These are phyloP conservation scores for Belgica antarctica DNA, from an alignment of 2,888 invertebrate species.

Conservation along the genomic window DNA sequence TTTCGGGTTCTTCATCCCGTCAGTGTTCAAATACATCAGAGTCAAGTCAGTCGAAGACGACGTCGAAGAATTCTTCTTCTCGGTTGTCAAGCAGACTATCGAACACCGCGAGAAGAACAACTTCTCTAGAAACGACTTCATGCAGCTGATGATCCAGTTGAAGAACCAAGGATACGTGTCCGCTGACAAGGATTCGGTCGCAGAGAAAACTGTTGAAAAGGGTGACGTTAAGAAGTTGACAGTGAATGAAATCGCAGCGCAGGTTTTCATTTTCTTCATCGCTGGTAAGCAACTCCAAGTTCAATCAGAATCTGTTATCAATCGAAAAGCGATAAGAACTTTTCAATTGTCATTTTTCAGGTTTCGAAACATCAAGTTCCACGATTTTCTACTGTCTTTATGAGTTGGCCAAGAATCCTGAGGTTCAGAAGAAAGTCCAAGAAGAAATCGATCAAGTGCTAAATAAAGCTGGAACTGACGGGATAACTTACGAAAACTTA, in stretches of 20 bases:
- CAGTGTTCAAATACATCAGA: constrained; percentile 45
- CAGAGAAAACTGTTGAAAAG: not conserved
- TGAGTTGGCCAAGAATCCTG: constrained; percentile 54
- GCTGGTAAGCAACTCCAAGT: constrained; percentile 52
- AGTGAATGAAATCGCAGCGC: constrained; percentile 49
- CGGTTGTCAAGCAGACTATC: constrained; percentile 54
- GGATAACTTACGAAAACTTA: constrained; percentile 53
- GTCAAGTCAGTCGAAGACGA: constrained; percentile 46
- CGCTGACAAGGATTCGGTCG: constrained; percentile 45
- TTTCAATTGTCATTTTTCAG: not conserved
- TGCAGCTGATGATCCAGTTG: constrained; percentile 56
- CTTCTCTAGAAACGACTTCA: constrained; percentile 54
- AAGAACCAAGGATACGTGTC: constrained; percentile 53
- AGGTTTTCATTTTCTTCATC: constrained; percentile 54
- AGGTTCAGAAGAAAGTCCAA: constrained; percentile 51
- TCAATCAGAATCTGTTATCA: not conserved
- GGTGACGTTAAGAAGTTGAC: not conserved
- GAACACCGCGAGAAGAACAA: constrained; percentile 54
- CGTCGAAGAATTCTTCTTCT: constrained; percentile 50
- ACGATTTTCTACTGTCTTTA: constrained; percentile 53
- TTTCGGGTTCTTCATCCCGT: constrained; percentile 49
- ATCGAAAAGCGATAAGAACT: too few relatives aligned
- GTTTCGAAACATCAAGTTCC: constrained; percentile 54
- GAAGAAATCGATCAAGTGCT: constrained; percentile 51
- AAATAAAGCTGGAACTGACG: constrained; percentile 45